Evolutionary conservation across 2,888 invertebrate genomes (phyloP), one percentile per base, ranked within the genome.

Genomic region (Protophormia terraenovae): DNA sequence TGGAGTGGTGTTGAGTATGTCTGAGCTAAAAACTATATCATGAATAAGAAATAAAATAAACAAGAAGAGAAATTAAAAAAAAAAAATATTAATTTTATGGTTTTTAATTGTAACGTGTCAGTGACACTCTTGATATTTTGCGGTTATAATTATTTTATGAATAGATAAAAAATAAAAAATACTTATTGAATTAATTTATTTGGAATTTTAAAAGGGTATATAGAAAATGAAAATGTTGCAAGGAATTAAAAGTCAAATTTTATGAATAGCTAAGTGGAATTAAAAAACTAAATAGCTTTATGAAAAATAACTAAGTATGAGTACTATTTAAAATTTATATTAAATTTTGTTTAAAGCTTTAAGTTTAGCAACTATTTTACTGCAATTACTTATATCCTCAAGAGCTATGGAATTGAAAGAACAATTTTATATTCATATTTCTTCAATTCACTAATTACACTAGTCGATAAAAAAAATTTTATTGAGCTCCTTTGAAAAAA

Each of bases 51-150:
- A 27, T 38, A 38, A 35, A 24, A 41, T 64, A 64, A 64, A 6
- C 0, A 22, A 22, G n/a, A 16, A 55, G 14, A 27, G 4, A 35
- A 64, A 0, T n/a, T n/a, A n/a, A 62, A 53, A 19, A 24, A 35
- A 64, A 38, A 73, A 73, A 64, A 38, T 66, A 80, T 66, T 73
- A 73, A 73, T 80, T 80, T 82, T 82, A 71, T 82, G 62, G 55
- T 71, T 76, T 62, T 71, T 82, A 71, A 71, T 64, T 62, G 45
- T 69, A 71, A 55, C 71, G 75, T 64, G 76, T 82, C 82, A 82
- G 53, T 76, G 82, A 82, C 81, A 82, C 53, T 80, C 72, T 69
- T 69, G 62, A 76, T 69, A 62, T 66, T 80, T 73, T 80, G 66
- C 58, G 73, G 66, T 73, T 58, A 47, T 47, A 80, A 73, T 73